These are phyloP conservation scores for Lamellibrachia satsuma DNA, from an alignment of 2,888 invertebrate species.

Conservation along the genomic window DNA sequence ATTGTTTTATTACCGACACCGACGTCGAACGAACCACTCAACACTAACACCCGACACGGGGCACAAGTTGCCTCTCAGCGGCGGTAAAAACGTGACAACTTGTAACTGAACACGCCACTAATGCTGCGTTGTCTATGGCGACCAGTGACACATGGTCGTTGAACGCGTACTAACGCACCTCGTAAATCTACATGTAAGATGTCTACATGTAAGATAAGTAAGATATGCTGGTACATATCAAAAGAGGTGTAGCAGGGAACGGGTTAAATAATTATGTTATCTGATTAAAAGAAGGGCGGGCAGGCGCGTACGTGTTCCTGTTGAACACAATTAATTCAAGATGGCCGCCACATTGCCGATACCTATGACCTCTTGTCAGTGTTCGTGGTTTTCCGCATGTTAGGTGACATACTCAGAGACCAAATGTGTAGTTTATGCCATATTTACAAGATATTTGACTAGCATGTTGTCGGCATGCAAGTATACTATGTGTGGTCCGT, in stretches of 20 bases:
- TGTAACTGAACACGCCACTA: background rate
- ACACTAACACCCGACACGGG: background rate
- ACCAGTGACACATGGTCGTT: background rate
- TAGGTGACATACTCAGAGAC: background rate
- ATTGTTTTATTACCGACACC: background rate
- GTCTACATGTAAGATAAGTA: too few species aligned
- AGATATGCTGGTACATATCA: background rate
- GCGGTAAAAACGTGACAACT: background rate
- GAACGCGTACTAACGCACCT: background rate
- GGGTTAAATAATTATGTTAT: background rate
- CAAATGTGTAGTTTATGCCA: too few species aligned
- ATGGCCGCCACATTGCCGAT: background rate
- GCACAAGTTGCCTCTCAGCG: background rate
- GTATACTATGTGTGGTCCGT: too few species aligned
- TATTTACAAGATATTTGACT: too few species aligned
- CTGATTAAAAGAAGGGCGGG: background rate
- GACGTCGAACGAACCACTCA: background rate
- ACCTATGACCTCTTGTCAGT: background rate
- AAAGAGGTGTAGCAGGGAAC: background rate
- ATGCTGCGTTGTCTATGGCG: background rate
- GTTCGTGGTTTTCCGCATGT: background rate
- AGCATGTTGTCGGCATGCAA: too few species aligned
- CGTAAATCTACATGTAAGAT: background rate
- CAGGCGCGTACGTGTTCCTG: background rate
- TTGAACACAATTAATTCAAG: constrained; percentile 4